Evolutionary conservation across 2,797 vertebrate species (phyloP).

Genomic region (Siniperca obscura): DNA sequence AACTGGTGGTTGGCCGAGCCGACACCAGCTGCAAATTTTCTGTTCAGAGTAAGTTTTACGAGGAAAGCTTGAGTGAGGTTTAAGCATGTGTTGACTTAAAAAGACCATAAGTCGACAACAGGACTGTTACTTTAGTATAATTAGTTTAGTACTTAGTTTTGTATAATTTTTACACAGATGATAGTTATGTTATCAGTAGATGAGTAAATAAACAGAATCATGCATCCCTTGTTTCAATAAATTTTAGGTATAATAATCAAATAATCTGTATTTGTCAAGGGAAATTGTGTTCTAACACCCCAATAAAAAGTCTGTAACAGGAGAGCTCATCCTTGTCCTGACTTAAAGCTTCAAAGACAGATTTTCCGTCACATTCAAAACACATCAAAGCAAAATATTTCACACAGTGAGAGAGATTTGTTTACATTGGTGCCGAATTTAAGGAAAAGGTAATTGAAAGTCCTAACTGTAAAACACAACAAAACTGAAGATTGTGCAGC

Average conservation of each 20-base stretch:
- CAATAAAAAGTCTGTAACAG: too few relatives aligned
- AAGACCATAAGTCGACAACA: background rate
- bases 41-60: slow-evolving; percentile 89
- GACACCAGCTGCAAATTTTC: slow-evolving; percentile 92
- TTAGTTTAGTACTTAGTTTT: background rate
- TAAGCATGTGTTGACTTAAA: background rate
- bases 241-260: background rate
- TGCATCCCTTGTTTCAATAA: background rate
- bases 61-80: background rate
- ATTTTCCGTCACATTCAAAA: too few relatives aligned
- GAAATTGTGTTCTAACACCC: too few relatives aligned
- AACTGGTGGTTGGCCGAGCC: slow-evolving; percentile 91
- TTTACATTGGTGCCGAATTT: too few relatives aligned
- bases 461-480: too few relatives aligned
- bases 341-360: too few relatives aligned
- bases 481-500: too few relatives aligned
- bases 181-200: background rate
- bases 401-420: too few relatives aligned
- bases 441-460: too few relatives aligned
- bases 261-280: background rate
- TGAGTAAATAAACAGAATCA: background rate
- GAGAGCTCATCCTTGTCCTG: too few relatives aligned
- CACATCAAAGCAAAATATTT: too few relatives aligned
- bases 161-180: background rate
- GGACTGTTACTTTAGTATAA: background rate